Evolutionary conservation across 2,797 vertebrate genomes (phyloP).

Genomic region (Peromyscus melanophrys): DNA sequence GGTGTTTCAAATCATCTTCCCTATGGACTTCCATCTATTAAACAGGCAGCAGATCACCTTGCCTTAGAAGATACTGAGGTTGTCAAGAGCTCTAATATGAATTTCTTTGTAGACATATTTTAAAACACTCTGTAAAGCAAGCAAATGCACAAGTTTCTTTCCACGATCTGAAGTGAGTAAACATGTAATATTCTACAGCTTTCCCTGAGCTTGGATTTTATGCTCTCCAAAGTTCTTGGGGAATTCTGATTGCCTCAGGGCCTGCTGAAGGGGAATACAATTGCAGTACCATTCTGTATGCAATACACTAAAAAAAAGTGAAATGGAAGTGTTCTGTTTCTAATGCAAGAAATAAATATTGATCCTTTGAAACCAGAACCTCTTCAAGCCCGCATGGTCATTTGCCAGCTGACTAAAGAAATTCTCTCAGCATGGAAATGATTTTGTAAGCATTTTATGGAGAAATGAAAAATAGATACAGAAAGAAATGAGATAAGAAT

Average conservation of each 20-base stretch:
- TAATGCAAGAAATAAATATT: conserved; percentile 45
- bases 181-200: background rate
- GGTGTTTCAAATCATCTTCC: background rate
- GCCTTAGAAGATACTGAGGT: background rate
- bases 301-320: background rate
- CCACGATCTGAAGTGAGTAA: background rate
- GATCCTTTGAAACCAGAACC: conserved; percentile 41
- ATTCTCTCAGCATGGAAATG: conserved; percentile 38
- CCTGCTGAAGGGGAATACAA: background rate
- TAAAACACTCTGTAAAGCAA: background rate
- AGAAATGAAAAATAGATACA: conserved; percentile 8
- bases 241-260: background rate
- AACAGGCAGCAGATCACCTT: background rate
- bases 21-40: background rate
- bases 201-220: conserved; percentile 15
- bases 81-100: conserved; percentile 2
- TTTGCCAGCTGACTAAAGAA: conserved; percentile 37
- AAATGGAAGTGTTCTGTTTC: background rate
- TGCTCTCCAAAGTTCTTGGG: background rate
- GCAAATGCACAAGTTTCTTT: conserved; percentile 28
- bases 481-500: conserved; percentile 18
- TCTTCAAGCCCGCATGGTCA: background rate
- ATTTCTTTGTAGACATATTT: background rate
- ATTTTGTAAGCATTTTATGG: conserved; percentile 34
- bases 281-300: background rate